Evolutionary conservation across 2,888 invertebrate species (phyloP), one percentile per base, ranked within the genome.

Genomic region (Eupsilia transversa): DNA sequence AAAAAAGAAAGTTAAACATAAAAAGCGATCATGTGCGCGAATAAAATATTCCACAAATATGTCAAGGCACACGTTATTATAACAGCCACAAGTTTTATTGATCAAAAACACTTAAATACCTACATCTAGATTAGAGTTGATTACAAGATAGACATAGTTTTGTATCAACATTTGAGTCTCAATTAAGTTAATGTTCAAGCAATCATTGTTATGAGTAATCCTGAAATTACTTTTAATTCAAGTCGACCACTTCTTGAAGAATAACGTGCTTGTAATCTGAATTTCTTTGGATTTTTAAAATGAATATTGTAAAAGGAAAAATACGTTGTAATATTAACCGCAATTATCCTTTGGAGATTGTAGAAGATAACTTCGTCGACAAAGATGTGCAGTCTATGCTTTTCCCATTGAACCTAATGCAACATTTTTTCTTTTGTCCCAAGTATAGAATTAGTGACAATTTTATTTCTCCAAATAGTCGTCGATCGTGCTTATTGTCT

Each of bases 311-410:
- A 4, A 33, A 43, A 14, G 10, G 7, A 6, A 56, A 63, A 49
- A 46, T 56, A 9, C n/a, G 20, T 46, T 49, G 14, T 30, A 35
- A 17, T 20, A 20, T 2, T 7, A 33, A 2, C 9, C 17, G 2
- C 9, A 46, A 30, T 33, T 43, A 3, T 41, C 12, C 7, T 33
- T 20, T 33, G n/a, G 38, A 38, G 1, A n/a, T 30, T n/a, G 1
- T 20, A 38, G n/a, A 20, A 30, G 73, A 56, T 9, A 57, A 63
- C 43, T 57, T 49, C 1, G 46, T 74, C 20, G 56, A 73, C 20
- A 63, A 74, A 74, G 63, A 74, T 33, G 46, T 74, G 23, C 74
- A 63, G 49, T 63, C 63, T 23, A 63, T 74, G 74, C 61, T 74
- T 63, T 38, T 43, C 2, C 74, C 74, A 2, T 30, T 74, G n/a